Evolutionary conservation across 2,113 vertebrate species (phyloP).

Genomic region (Labrus mixtus): DNA sequence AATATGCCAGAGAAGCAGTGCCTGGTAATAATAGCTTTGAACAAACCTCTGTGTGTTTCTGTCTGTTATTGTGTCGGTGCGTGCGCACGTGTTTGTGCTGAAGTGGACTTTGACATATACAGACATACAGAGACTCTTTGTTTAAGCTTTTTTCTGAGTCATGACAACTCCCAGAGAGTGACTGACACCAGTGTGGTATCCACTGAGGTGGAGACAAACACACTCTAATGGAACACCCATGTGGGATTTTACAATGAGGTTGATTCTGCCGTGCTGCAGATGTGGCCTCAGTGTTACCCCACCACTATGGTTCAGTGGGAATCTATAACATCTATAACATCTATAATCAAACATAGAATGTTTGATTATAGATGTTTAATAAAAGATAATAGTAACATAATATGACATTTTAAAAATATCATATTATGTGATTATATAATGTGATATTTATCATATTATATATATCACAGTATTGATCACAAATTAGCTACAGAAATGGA

Average conservation of each 20-base stretch:
- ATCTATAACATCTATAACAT: too few relatives aligned
- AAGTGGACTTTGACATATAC: background rate
- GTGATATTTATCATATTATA: too few relatives aligned
- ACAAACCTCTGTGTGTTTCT: conserved; percentile 18
- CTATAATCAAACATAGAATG: too few relatives aligned
- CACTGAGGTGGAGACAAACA: background rate
- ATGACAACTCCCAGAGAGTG: conserved; percentile 16
- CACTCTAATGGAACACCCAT: conserved; percentile 27
- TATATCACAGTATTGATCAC: background rate
- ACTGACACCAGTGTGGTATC: conserved; percentile 9
- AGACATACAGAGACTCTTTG: conserved; percentile 51
- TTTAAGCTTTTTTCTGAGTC: conserved; percentile 27
- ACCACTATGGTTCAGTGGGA: background rate
- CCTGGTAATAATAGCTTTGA: conserved; percentile 50
- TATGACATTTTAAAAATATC: too few relatives aligned
- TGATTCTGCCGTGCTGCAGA: conserved; percentile 5
- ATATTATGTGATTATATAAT: too few relatives aligned
- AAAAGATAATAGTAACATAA: too few relatives aligned
- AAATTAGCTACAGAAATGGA: conserved; percentile 5
- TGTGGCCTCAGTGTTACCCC: background rate
- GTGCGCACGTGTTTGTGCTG: background rate
- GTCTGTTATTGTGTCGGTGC: conserved; percentile 9
- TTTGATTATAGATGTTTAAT: too few relatives aligned
- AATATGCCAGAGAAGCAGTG: conserved; percentile 27
- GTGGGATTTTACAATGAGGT: background rate